These are phyloP conservation scores for Temnothorax unifasciatus DNA, from an alignment of 2,888 invertebrate species.

Conservation along the genomic window DNA sequence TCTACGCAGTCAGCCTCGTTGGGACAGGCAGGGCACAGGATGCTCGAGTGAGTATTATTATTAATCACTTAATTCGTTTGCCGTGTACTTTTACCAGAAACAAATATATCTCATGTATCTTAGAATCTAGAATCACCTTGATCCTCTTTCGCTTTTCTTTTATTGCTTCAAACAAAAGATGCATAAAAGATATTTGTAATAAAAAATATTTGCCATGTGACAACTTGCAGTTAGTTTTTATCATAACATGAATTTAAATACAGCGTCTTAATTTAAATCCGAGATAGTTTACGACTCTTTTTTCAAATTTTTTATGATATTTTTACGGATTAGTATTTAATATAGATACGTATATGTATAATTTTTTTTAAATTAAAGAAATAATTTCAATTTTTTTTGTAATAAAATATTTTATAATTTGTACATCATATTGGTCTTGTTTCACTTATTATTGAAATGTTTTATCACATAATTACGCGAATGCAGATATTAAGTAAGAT, in stretches of 20 bases:
- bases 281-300: background rate
- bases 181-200: background rate
- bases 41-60: slow-evolving; percentile 88
- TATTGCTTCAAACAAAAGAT: background rate
- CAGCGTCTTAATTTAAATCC: background rate
- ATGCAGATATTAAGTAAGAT: background rate
- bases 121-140: background rate
- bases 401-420: background rate
- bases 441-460: background rate
- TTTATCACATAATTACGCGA: background rate
- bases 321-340: background rate
- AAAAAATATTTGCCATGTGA: background rate
- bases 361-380: background rate
- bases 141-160: background rate
- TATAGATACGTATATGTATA: background rate
- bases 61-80: background rate
- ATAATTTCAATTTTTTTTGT: background rate
- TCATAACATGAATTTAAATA: background rate
- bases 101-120: background rate
- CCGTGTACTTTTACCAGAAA: slow-evolving; percentile 9
- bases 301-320: background rate
- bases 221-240: background rate
- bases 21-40: slow-evolving; percentile 91
- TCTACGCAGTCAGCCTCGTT: slow-evolving; percentile 90
- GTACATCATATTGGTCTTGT: too few relatives aligned